Base-by-base conservation (phyloP, 2,113 vertebrate species). In the Reinhardtius hippoglossoides region DNA sequence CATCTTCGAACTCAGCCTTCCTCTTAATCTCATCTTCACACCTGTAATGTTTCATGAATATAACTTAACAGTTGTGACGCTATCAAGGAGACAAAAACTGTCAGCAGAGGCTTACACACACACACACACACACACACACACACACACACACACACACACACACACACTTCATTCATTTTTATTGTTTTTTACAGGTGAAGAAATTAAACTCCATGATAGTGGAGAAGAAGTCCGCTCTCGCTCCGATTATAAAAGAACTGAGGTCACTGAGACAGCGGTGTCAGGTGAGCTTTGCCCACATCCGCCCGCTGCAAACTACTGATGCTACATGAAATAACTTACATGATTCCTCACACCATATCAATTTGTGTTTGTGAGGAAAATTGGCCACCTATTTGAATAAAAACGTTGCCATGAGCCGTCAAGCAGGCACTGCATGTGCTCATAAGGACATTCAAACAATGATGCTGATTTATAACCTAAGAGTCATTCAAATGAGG, bases 181-280 rank as follows among this genome's bases (percentile, higher is more conserved):
- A 24, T 24, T 12, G 6, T 70, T 67, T 9, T 66, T 90, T 48
- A 62, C 91, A 99, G 98, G 97, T 99, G 14, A 99, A 95, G 93
- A 97, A 96, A 50, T 90, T 99, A 71, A 99, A 99, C 67, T 82
- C 95, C 2, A 78, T 95, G 91, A 96, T 99, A 56, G 93, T 92
- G 71, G 95, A 98, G 78, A 98, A 98, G 93, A 99, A 98, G 90
- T 94, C 96, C 0, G 97, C 95, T 67, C 92, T 99, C 0, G 96
- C 97, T 67, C 98, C 98, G 2, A 92, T 98, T 52, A 97, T 99
- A 87, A 98, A 97, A 93, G 98, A 98, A 54, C 94, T 99, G 59
- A 94, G 97, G 44, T 95, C 95, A 3, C 75, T 99, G 89, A 96
- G 98, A 31, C 97, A 98, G 73, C 95, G 81, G 69, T 95, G 95